These are phyloP conservation scores for Congeria kusceri DNA, from an alignment of 2,888 invertebrate species.

Conservation along the genomic window DNA sequence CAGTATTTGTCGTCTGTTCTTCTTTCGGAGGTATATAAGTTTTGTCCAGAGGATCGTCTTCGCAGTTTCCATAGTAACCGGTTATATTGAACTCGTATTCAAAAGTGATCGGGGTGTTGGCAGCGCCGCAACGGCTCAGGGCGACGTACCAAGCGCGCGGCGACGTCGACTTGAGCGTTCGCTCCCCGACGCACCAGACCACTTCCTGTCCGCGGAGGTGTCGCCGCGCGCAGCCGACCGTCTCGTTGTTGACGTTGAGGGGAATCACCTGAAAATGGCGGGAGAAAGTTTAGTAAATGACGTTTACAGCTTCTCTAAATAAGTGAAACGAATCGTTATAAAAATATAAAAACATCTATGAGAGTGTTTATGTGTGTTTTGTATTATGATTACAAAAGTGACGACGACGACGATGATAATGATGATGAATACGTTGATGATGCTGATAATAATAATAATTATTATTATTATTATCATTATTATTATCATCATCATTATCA, in stretches of 20 bases:
- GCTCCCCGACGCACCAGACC: slow-evolving; percentile 78
- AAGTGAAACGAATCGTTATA: too few relatives aligned
- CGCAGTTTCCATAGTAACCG: slow-evolving; percentile 79
- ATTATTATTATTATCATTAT: too few relatives aligned
- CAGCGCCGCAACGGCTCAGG: slow-evolving; percentile 72
- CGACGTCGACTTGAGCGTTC: slow-evolving; percentile 76
- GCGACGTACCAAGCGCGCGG: slow-evolving; percentile 80
- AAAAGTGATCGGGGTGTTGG: slow-evolving; percentile 67
- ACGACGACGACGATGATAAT: too few relatives aligned
- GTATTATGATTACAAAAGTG: too few relatives aligned
- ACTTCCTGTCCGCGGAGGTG: slow-evolving; percentile 69
- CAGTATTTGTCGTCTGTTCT: slow-evolving; percentile 53
- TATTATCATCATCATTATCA: too few relatives aligned
- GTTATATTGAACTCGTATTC: slow-evolving; percentile 80
- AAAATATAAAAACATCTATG: too few relatives aligned
- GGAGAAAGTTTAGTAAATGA: too few relatives aligned
- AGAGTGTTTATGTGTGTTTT: too few relatives aligned
- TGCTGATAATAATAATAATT: too few relatives aligned
- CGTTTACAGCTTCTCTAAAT: too few relatives aligned
- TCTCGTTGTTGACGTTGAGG: slow-evolving; percentile 70
- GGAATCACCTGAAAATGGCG: slow-evolving; percentile 73
- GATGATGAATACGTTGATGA: too few relatives aligned
- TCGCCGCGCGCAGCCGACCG: slow-evolving; percentile 75
- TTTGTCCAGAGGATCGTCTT: slow-evolving; percentile 77
- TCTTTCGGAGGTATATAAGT: slow-evolving; percentile 68